Conservation (phyloP, 2,113 vertebrate species). For the Syrmaticus mikado region DNA sequence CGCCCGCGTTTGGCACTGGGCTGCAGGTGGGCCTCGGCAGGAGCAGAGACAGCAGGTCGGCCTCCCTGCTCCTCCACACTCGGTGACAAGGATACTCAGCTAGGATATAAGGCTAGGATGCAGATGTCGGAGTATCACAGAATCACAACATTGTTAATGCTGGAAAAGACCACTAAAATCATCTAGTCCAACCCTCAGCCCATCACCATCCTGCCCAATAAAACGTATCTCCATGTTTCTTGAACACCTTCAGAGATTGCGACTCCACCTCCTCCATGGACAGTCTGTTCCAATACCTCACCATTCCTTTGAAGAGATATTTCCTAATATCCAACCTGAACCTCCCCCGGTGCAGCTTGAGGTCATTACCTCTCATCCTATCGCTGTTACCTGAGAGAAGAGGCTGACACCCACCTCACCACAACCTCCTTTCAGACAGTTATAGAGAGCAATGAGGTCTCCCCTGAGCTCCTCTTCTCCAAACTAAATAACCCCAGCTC, state of each 20-base stretch:
- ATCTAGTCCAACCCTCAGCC: no score
- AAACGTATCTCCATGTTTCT: no score
- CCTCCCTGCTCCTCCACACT: background rate
- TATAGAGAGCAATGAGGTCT: background rate
- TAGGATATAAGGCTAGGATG: accelerated
- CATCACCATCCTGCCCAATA: no score
- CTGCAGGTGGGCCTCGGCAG: background rate
- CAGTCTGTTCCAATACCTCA: no score
- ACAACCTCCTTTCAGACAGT: background rate
- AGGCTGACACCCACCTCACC: background rate
- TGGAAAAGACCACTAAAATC: no score
- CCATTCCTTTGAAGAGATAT: no score
- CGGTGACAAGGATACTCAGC: background rate
- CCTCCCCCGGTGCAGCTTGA: background rate
- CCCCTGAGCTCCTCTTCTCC: background rate
- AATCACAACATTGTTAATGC: no score
- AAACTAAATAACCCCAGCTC: background rate
- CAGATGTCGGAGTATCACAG: no score
- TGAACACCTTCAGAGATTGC: no score
- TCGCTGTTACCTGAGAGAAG: background rate
- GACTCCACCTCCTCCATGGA: no score
- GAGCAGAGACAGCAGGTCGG: background rate
- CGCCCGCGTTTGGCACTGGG: background rate
- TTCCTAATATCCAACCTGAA: background rate
- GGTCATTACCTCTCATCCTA: background rate